These are phyloP conservation scores for Apomyelois bistriatella DNA, from an alignment of 2,888 invertebrate species.

Conservation along the genomic window DNA sequence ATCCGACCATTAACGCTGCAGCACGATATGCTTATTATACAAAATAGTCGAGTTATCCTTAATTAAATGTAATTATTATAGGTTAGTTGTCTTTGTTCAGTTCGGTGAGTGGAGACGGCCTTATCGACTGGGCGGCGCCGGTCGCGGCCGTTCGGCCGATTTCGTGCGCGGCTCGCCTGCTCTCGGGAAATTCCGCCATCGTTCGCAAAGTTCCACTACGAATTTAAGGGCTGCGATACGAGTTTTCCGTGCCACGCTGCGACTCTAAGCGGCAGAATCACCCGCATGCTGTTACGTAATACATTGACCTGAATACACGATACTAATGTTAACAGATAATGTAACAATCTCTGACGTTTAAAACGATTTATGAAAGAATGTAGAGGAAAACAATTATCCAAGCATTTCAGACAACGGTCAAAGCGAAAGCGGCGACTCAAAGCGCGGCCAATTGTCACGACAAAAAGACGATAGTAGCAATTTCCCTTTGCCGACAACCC, in stretches of 20 bases:
- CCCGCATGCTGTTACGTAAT: conserved; percentile 54
- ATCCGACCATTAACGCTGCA: conserved; percentile 42
- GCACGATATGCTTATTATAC: conserved; percentile 58
- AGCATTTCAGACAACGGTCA: conserved; percentile 29
- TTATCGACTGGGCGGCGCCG: conserved; percentile 80
- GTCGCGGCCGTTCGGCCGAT: conserved; percentile 56
- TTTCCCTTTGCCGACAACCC: conserved; percentile 73
- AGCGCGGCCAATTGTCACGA: conserved; percentile 55
- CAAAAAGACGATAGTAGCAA: conserved; percentile 62
- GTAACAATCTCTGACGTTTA: conserved; percentile 10
- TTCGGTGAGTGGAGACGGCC: conserved; percentile 74
- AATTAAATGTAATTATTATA: conserved; percentile 79
- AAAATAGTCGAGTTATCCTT: conserved; percentile 69
- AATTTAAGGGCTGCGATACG: conserved; percentile 75
- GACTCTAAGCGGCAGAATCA: conserved; percentile 45
- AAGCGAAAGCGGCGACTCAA: conserved; percentile 40
- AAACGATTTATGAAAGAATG: conserved; percentile 24
- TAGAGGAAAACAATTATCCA: conserved; percentile 22
- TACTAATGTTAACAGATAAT: conserved; percentile 21
- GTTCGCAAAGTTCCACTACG: conserved; percentile 52
- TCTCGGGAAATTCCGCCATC: conserved; percentile 48
- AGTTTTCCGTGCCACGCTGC: conserved; percentile 58
- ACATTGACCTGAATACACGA: conserved; percentile 34
- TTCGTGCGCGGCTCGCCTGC: conserved; percentile 50
- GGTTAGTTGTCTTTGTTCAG: conserved; percentile 79